Conservation (phyloP, 1,140 invertebrate species). For the Myzus persicae region DNA sequence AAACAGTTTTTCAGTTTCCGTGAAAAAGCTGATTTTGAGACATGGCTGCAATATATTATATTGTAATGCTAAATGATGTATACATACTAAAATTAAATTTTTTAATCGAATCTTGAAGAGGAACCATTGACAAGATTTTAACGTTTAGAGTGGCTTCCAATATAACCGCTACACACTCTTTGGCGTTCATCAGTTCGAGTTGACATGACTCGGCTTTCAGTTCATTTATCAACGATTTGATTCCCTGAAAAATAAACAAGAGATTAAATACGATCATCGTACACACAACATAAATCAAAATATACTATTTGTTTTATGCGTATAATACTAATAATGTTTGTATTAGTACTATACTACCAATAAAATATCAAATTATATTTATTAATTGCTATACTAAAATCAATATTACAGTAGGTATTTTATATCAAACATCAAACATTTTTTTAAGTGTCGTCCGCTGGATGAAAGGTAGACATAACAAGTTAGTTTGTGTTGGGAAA, state of each 20-base stretch:
- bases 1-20: background rate
- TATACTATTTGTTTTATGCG: background rate
- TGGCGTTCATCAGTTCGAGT: conserved; percentile 33
- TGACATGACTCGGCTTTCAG: conserved; percentile 17
- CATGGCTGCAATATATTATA: background rate
- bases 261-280: background rate
- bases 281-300: background rate
- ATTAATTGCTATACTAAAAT: no score
- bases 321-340: no score
- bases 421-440: no score
- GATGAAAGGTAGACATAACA: no score
- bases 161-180: background rate
- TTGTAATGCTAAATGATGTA: background rate
- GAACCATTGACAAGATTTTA: background rate
- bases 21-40: background rate
- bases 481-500: background rate
- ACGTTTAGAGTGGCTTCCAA: background rate
- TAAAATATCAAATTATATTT: no score
- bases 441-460: no score
- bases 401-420: no score
- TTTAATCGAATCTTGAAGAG: background rate
- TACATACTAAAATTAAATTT: background rate
- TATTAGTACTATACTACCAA: no score
- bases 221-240: conserved; percentile 47
- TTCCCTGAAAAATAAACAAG: background rate